Evolutionary conservation across 2,888 invertebrate genomes (phyloP).

Genomic region (Priocnemis perturbator): DNA sequence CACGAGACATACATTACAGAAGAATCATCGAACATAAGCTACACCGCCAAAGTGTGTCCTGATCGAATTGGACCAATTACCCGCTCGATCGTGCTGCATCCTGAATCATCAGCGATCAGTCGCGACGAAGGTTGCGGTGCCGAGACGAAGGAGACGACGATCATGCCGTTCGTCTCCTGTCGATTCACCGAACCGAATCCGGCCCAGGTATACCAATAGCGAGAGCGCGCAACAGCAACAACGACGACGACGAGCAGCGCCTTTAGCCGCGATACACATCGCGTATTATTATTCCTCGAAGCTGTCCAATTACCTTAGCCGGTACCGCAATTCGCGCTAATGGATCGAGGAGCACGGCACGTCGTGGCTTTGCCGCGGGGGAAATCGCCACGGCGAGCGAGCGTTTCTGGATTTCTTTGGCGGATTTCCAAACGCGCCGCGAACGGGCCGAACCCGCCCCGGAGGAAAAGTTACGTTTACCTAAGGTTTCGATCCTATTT

Average conservation of each 20-base stretch:
- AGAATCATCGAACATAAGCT: too few species aligned
- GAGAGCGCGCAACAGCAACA: slow-evolving; percentile 1
- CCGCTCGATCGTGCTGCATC: too few species aligned
- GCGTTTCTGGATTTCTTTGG: slow-evolving; percentile 67
- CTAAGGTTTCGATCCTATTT: slow-evolving; percentile 72
- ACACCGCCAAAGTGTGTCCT: too few species aligned
- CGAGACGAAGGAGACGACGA: too few species aligned
- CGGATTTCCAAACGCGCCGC: slow-evolving; percentile 68
- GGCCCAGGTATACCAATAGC: too few species aligned
- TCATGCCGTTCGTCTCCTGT: too few species aligned
- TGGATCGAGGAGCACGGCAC: slow-evolving; percentile 56
- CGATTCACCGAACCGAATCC: too few species aligned
- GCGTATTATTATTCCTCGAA: slow-evolving; percentile 57
- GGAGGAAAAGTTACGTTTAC: slow-evolving; percentile 69
- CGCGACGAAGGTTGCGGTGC: too few species aligned
- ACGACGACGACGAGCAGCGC: background rate
- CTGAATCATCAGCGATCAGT: too few species aligned
- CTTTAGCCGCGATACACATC: slow-evolving; percentile 45
- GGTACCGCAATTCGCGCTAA: slow-evolving; percentile 55
- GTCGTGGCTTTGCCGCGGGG: slow-evolving; percentile 45
- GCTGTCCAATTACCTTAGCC: slow-evolving; percentile 57
- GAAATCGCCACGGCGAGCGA: slow-evolving; percentile 48
- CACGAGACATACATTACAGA: too few species aligned
- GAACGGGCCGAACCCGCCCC: slow-evolving; percentile 60
- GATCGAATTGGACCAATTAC: too few species aligned